Evolutionary conservation across 2,113 vertebrate genomes (phyloP).

Genomic region (Stigmatopora nigra): DNA sequence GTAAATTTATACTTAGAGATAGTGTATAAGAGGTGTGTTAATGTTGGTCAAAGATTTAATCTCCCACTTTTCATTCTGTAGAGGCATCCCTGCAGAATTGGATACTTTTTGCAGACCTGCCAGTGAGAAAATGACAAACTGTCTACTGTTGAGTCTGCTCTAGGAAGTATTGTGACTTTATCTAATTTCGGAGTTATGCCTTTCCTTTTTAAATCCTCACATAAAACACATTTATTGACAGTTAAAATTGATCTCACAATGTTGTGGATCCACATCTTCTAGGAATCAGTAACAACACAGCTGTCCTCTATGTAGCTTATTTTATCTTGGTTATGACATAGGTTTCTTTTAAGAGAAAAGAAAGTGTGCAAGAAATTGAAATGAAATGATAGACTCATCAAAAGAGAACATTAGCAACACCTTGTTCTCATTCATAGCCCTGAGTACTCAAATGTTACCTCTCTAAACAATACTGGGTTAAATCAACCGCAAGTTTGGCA

Average conservation of each 20-base stretch:
- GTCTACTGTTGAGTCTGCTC: conserved; percentile 55
- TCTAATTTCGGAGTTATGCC: conserved; percentile 47
- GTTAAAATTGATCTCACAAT: neutral
- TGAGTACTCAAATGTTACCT: neutral
- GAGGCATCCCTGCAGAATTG: conserved; percentile 58
- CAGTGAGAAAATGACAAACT: conserved; percentile 61
- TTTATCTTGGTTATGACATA: neutral
- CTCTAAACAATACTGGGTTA: neutral
- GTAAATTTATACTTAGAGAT: conserved; percentile 66
- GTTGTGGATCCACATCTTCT: neutral
- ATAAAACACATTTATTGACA: neutral
- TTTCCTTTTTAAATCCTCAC: conserved; percentile 13
- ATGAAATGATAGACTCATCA: neutral
- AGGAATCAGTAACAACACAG: neutral
- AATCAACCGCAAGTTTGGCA: neutral
- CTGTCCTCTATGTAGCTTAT: neutral
- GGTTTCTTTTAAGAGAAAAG: neutral
- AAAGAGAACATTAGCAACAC: too few relatives aligned
- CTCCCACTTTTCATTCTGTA: conserved; percentile 49
- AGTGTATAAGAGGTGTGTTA: conserved; percentile 50
- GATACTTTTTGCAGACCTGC: conserved; percentile 60
- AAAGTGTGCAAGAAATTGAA: neutral
- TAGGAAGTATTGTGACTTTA: conserved; percentile 52
- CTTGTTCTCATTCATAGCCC: neutral
- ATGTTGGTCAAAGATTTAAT: conserved; percentile 20